Evolutionary conservation across 2,113 vertebrate genomes (phyloP).

Genomic region (Daubentonia madagascariensis): DNA sequence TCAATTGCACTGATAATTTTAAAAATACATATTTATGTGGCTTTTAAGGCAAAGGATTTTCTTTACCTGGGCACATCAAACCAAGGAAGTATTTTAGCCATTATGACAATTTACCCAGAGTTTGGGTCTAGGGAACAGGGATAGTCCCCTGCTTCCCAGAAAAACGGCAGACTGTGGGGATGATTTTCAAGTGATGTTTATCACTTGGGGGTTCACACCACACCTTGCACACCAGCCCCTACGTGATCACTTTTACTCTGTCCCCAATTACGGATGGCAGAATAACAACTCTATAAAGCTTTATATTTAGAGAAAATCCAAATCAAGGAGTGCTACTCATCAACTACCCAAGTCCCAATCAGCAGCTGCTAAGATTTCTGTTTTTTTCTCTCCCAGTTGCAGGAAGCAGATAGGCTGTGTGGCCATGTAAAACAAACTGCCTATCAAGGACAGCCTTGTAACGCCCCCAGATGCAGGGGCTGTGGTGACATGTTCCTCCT

Average conservation of each 20-base stretch:
- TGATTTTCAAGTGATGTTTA: too few species aligned
- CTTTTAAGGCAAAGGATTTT: slow-evolving; percentile 63
- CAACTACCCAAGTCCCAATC: neutral
- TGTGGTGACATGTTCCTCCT: neutral
- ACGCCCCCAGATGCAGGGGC: neutral
- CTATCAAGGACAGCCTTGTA: neutral
- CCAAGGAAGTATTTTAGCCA: neutral
- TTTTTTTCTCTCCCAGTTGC: neutral
- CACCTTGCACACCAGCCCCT: neutral
- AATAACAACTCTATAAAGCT: neutral
- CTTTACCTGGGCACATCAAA: slow-evolving; percentile 17
- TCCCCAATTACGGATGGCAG: neutral
- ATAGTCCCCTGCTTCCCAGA: neutral
- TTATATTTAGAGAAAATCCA: slow-evolving; percentile 11
- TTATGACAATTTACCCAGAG: neutral
- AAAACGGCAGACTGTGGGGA: neutral
- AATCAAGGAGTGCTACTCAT: slow-evolving; percentile 31
- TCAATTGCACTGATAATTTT: slow-evolving; percentile 75
- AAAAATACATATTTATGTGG: slow-evolving; percentile 80
- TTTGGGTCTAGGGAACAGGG: neutral
- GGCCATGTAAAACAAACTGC: neutral
- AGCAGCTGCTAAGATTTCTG: neutral
- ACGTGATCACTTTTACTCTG: neutral
- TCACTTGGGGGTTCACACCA: neutral
- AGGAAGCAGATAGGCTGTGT: neutral